phyloP scores from a whole-genome alignment of 2,113 vertebrate genomes.

The Macrotus californicus region DNA sequence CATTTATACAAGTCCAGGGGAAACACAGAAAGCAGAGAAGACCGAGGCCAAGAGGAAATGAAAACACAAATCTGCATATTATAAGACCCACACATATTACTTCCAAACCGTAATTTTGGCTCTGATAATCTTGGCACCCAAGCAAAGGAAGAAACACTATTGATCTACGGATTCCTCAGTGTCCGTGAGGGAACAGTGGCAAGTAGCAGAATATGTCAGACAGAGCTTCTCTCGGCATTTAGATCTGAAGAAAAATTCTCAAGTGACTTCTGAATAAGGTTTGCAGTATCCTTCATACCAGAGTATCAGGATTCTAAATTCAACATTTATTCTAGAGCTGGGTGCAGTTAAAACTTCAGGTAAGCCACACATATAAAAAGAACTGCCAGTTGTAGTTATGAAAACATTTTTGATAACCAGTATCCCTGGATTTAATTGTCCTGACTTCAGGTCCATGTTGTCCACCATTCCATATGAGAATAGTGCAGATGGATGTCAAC shows the following conservation, averaged over 20 bases:
- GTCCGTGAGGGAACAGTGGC: neutral
- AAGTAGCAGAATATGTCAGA: neutral
- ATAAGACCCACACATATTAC: neutral
- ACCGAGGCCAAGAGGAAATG: slow-evolving; percentile 1
- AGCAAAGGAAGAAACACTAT: neutral
- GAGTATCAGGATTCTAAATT: neutral
- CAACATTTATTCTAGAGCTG: neutral
- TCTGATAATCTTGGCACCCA: neutral
- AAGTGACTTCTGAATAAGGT: neutral
- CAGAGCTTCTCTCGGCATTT: neutral
- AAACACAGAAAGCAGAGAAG: neutral
- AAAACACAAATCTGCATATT: slow-evolving; percentile 5
- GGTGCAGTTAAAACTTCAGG: neutral
- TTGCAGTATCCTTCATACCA: neutral
- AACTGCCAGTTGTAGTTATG: neutral
- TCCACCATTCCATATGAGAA: neutral
- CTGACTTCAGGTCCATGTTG: neutral
- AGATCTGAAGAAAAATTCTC: neutral
- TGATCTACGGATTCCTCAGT: neutral
- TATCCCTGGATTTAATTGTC: neutral
- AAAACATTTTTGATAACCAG: neutral
- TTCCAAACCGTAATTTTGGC: neutral
- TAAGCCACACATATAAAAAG: neutral
- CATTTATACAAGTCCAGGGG: neutral
- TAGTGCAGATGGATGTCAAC: neutral